Evolutionary conservation across 2,797 vertebrate species (phyloP), one percentile per base, ranked within the genome.

Genomic region (Ciconia nigra): DNA sequence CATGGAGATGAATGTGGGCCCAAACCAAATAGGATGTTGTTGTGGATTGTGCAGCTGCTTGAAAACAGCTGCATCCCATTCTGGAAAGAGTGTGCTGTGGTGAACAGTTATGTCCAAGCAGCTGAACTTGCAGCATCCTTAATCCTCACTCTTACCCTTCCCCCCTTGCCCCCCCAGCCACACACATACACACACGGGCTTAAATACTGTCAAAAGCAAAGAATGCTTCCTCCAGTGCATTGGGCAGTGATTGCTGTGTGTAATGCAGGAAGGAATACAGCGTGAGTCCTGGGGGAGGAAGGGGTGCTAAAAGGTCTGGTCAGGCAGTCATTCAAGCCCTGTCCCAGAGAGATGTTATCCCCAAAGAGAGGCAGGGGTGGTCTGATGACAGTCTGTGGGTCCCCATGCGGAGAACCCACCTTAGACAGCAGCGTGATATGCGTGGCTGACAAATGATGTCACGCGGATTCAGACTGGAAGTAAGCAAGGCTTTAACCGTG

Each of bases 111-210:
- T 2, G 13, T 87, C n/a, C 29, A 66, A 74, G 39, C 41, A 87
- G 73, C 46, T 87, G 78, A 52, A 70, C 33, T 37, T 80, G 5
- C 10, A 62, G 26, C 20, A 15, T 83, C 66, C 25, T 54, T 81
- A 73, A 33, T 73, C 19, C 7, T 73, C 15, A 47, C 33, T 79
- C 15, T 39, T 54, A 22, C 26, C 7, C 16, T 77, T 83, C 44
- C 24, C 63, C 33, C 11, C 11, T 5, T 13, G 1, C 5, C 26
- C 11, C 13, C 28, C 19, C 16, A 28, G 0, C 7, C 35, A 46
- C 19, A 16, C 5, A 10, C 20, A 5, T 7, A 35, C 6, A 14
- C 15, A 13, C 29, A 11, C 57, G 25, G 8, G 16, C 49, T 47
- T 59, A 51, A 65, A 29, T 63, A 26, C 13, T 49, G 51, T 25